Evolutionary conservation across 23 tunicate genomes (phyloP), one percentile per base, ranked within the genome.

Genomic region (Botrylloides violaceus): DNA sequence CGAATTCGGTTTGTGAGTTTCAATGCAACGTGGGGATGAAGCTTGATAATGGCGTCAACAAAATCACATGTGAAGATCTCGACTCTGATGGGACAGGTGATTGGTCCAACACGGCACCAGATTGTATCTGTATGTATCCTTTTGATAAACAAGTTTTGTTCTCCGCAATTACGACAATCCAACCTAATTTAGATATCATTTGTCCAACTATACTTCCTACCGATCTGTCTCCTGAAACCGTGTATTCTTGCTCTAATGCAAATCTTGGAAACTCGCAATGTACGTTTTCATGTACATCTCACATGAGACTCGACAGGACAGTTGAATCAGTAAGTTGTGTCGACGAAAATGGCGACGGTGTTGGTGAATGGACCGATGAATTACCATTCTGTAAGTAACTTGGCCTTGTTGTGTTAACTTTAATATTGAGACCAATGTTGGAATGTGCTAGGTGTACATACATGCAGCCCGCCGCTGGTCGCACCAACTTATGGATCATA

Each of bases 11-110:
- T 1, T 68, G 74, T 68, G 47, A 35, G 7, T 68, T 68, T 30
- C 24, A n/a, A 23, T 68, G 74, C 37, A 32, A 32, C 49, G 47
- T 68, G 20, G 74, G 74, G 6, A 5, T 36, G 56, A 39, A 35
- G 7, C 19, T 36, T 4, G 74, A 68, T 43, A 28, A 28, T n/a
- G 58, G 25, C 27, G 58, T 23, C 19, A 43, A 43, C 22, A 18
- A n/a, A 4, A 38, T 68, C 20, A 36, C 22, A 0, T 68, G 74
- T 43, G 58, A 68, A 37, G 74, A 68, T 43, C 21, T 32, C 18
- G 74, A 68, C 37, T 55, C 2, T 36, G 74, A 68, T 43, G 74
- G 74, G 47, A 68, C 0, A 35, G 74, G 74, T 4, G 74, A 38
- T 25, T 68, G 74, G 74, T 32, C 49, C 30, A 43, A 36, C 12